Evolutionary conservation across 30 jellyfish, hydroid and myxozoan genomes (phyloP).

Genomic region (Haliclystus octoradiatus): DNA sequence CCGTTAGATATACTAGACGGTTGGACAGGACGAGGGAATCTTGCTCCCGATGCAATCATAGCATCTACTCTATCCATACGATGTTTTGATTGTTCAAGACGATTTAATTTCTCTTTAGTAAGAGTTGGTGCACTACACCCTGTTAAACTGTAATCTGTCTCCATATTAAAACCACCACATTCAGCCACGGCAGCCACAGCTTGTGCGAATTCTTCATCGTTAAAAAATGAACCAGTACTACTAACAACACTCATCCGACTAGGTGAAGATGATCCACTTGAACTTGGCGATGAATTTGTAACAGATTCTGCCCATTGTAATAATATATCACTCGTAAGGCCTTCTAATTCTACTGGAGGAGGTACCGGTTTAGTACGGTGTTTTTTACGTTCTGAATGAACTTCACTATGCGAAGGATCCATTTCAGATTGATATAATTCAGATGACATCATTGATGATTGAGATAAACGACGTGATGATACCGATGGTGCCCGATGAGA

Average conservation of each 20-base stretch:
- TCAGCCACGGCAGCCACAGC: conserved; percentile 99
- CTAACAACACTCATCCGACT: conserved; percentile 87
- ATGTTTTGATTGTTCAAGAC: conserved; percentile 30
- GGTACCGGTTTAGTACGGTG: conserved; percentile 70
- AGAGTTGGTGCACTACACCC: conserved; percentile 55
- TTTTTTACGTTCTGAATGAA: conserved; percentile 69
- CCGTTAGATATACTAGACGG: conserved; percentile 16
- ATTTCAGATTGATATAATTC: conserved; percentile 95
- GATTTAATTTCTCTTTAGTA: conserved; percentile 25
- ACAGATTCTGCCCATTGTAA: conserved; percentile 99
- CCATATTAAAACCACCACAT: conserved; percentile 95
- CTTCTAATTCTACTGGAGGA: conserved; percentile 92
- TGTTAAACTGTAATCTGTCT: conserved; percentile 77
- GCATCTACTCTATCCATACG: conserved; percentile 93
- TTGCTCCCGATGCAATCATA: conserved; percentile 68
- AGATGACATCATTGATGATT: conserved; percentile 97
- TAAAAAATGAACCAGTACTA: conserved; percentile 91
- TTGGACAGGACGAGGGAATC: conserved; percentile 8
- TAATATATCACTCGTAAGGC: conserved; percentile 90
- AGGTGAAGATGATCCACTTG: conserved; percentile 99
- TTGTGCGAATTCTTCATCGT: conserved; percentile 97
- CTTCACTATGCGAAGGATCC: conserved; percentile 98
- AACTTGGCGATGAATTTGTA: conserved; percentile 96
- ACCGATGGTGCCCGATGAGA: conserved; percentile 73
- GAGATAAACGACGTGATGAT: conserved; percentile 86